Base-by-base conservation (phyloP, 2,888 invertebrate species). In the Dryadula phaetusa region DNA sequence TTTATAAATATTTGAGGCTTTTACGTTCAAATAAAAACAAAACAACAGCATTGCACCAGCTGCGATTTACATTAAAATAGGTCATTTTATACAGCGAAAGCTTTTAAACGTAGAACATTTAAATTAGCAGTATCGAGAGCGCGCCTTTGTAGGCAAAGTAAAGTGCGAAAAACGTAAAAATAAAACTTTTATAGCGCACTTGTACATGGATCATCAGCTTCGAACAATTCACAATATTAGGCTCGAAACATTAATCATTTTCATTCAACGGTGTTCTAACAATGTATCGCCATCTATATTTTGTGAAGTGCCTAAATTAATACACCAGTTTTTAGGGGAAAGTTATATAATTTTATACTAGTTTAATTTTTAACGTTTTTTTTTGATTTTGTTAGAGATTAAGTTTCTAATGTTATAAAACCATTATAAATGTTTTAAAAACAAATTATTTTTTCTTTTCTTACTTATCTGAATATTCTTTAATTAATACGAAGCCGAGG, bases 171-270 rank as follows among this genome's bases (percentile, higher is more conserved):
- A 60, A 44, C 42, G 42, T 60, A 44, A 18, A 52, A 42, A 44
- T 60, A 44, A 44, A 47, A 64, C 40, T 44, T 56, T 49, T 49
- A 60, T 60, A 42, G 65, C 58, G 49, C 60, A 53, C 49, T 60
- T 60, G 44, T 44, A 60, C 60, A 32, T 22, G 56, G 56, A 62
- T 62, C 74, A 77, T 74, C 74, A 74, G 63, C 62, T 64, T 54
- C 74, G 65, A 72, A 77, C 74, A 78, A 76, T 72, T 72, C 70
- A 69, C 70, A 66, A 64, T 71, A 71, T 74, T 75, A 74, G 69
- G 56, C 64, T 32, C 53, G 44, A 22, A 70, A 69, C 77, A 82
- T 83, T 77, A 81, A 83, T 83, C 81, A 82, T 76, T 77, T 69
- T 69, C 71, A 76, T 83, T 82, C 79, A 78, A 75, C 72, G 72